Conservation (phyloP, 2,113 vertebrate genomes). For the Hydrolagus affinis region DNA sequence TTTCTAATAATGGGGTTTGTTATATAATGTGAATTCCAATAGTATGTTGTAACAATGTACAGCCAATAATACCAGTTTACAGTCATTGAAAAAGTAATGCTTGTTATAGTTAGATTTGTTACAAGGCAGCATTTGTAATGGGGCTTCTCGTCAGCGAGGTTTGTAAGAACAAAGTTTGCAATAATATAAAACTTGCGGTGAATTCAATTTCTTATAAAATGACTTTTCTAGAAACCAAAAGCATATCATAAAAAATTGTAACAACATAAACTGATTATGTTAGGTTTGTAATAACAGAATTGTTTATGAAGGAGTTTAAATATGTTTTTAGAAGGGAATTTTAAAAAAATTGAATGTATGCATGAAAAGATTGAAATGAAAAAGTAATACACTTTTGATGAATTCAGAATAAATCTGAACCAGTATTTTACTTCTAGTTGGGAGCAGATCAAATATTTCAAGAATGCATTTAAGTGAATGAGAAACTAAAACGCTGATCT, state of each 20-base stretch:
- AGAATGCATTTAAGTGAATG: neutral
- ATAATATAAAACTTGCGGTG: neutral
- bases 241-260: no score
- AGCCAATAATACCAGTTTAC: no score
- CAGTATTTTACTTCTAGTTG: neutral
- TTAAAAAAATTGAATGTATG: neutral
- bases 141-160: neutral
- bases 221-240: neutral
- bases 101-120: neutral
- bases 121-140: neutral
- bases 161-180: neutral
- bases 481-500: neutral
- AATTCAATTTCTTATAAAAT: neutral
- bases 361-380: neutral
- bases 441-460: neutral
- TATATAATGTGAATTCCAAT: no score
- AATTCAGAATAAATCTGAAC: conserved; percentile 3
- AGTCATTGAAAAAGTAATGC: neutral
- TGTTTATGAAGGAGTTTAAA: neutral
- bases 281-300: neutral
- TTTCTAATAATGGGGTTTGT: no score
- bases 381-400: neutral
- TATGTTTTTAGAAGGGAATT: no score
- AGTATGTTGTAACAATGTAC: no score
- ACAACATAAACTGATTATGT: neutral